Evolutionary conservation across 92 coral and sea anemone species (phyloP).

Genomic region (Scolanthus callimorphus): DNA sequence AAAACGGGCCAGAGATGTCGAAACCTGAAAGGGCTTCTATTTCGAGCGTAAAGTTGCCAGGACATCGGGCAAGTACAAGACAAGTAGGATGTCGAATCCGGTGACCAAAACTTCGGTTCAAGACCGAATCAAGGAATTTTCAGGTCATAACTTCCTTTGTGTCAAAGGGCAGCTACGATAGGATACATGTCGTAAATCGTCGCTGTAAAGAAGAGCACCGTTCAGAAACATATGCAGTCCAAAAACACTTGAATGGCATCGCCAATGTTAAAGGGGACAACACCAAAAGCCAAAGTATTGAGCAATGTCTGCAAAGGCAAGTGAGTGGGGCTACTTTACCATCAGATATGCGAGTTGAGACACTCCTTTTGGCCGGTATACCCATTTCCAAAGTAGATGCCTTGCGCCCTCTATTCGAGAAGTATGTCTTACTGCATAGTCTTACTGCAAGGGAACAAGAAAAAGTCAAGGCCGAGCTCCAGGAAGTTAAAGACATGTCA

Average conservation of each 20-base stretch:
- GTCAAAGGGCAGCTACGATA: no score
- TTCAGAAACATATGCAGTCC: slow-evolving; percentile 37
- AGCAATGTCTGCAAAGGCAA: not conserved
- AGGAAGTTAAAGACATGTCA: slow-evolving; percentile 33
- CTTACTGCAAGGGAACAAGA: no score
- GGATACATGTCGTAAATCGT: no score
- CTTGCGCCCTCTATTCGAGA: slow-evolving; percentile 53
- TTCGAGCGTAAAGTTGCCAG: no score
- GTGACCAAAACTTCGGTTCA: no score
- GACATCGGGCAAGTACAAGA: no score
- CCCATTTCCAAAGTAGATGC: slow-evolving; percentile 53
- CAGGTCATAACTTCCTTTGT: no score
- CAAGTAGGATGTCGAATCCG: no score
- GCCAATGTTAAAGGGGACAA: slow-evolving; percentile 19
- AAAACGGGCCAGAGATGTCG: no score
- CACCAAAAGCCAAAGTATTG: slow-evolving; percentile 9
- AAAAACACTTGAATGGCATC: slow-evolving; percentile 31
- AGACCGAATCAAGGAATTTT: no score
- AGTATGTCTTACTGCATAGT: no score
- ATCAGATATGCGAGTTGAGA: slow-evolving; percentile 59
- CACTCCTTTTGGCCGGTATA: slow-evolving; percentile 39
- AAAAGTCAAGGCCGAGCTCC: slow-evolving; percentile 43
- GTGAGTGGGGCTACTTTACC: slow-evolving; percentile 53
- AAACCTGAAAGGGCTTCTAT: no score
- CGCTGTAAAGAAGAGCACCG: slow-evolving; percentile 21